phyloP scores from a whole-genome alignment of 2,797 vertebrate genomes.

The Vespertilio murinus region DNA sequence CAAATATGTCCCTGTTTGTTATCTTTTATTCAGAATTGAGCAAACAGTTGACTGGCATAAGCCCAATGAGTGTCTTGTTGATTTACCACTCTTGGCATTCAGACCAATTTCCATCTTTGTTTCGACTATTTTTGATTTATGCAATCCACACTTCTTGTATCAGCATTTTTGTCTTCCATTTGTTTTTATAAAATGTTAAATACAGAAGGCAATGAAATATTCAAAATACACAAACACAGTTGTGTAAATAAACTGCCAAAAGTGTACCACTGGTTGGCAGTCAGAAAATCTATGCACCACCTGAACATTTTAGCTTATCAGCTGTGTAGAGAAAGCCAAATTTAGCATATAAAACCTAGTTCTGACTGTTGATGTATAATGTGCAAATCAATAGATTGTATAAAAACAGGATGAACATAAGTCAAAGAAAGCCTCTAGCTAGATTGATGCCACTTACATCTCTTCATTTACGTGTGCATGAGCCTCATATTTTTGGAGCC shows the following conservation, averaged over 20 bases:
- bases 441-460: not conserved
- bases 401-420: not conserved
- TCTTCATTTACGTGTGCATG: not conserved
- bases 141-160: constrained; percentile 34
- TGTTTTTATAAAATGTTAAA: constrained; percentile 67
- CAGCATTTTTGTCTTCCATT: constrained; percentile 60
- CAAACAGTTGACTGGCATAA: constrained; percentile 45
- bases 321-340: not conserved
- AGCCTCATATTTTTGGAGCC: not conserved
- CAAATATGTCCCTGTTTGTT: constrained; percentile 47
- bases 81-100: constrained; percentile 51
- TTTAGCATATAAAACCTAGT: not conserved
- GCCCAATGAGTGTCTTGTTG: constrained; percentile 19
- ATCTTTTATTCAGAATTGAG: constrained; percentile 45
- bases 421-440: not conserved
- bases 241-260: constrained; percentile 54
- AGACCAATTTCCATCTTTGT: constrained; percentile 51
- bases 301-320: not conserved
- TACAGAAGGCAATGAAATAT: constrained; percentile 67
- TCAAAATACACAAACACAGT: constrained; percentile 44
- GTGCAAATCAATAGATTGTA: not conserved
- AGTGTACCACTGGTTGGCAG: not conserved
- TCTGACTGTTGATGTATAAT: not conserved
- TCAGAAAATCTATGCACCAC: not conserved
- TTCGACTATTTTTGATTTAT: constrained; percentile 50